Conservation (phyloP, 2,888 invertebrate species). For the Spodoptera exigua region DNA sequence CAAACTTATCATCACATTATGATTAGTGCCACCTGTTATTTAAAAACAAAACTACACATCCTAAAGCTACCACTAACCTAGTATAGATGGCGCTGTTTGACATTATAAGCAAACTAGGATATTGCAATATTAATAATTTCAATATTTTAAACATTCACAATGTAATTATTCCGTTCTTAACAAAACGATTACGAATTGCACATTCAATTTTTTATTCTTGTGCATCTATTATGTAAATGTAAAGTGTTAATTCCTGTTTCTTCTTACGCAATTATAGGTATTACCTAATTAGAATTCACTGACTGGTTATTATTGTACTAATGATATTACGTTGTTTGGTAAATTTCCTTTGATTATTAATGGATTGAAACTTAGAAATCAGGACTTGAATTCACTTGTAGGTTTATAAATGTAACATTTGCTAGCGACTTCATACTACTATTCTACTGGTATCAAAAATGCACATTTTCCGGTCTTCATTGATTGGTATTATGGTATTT, state of each 20-base stretch:
- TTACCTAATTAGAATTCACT: conserved; percentile 35
- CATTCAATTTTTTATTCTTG: conserved; percentile 17
- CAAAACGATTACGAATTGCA: conserved; percentile 6
- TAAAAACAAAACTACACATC: neutral
- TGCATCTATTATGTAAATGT: conserved; percentile 17
- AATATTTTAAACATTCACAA: neutral
- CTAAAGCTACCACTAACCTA: neutral
- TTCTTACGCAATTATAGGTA: conserved; percentile 27
- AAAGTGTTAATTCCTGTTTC: conserved; percentile 32
- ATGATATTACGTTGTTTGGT: conserved; percentile 14
- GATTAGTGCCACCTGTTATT: conserved; percentile 14
- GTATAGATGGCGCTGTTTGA: conserved; percentile 30
- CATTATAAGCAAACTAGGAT: neutral
- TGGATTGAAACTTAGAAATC: conserved; percentile 16
- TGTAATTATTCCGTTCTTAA: conserved; percentile 7
- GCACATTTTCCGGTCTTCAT: too few relatives aligned
- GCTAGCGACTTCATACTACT: too few relatives aligned
- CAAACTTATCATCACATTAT: too few relatives aligned
- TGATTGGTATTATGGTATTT: too few relatives aligned
- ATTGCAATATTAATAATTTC: too few relatives aligned
- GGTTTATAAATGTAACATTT: too few relatives aligned
- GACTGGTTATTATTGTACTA: conserved; percentile 26
- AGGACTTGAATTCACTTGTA: conserved; percentile 10
- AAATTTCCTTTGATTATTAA: conserved; percentile 15
- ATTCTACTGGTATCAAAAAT: too few relatives aligned